These are phyloP conservation scores for Drosophila repletoides DNA, from an alignment of 1,140 invertebrate genomes.

Conservation along the genomic window DNA sequence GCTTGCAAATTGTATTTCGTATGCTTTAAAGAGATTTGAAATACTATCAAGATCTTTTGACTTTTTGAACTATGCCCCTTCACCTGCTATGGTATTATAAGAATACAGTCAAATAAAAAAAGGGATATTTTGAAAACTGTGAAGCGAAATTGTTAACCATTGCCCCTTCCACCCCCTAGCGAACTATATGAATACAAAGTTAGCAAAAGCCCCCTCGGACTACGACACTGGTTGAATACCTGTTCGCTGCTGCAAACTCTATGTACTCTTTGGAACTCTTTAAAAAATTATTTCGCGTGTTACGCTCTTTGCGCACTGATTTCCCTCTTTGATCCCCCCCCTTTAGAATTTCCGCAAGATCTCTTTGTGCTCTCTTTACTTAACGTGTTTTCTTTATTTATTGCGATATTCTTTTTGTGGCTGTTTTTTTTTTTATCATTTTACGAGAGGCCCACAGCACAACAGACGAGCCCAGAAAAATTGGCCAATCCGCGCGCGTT, in stretches of 20 bases:
- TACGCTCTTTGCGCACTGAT: slow-evolving; percentile 38
- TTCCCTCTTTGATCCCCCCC: not conserved
- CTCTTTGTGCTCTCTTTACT: slow-evolving; percentile 21
- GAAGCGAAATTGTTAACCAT: too few species aligned
- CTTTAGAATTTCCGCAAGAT: not conserved
- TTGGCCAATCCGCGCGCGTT: slow-evolving; percentile 60
- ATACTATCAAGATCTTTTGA: too few species aligned
- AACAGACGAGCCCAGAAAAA: slow-evolving; percentile 71
- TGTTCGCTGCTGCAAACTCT: slow-evolving; percentile 54
- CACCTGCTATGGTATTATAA: too few species aligned
- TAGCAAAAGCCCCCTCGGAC: too few species aligned
- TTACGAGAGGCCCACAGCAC: slow-evolving; percentile 16
- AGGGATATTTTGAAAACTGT: too few species aligned
- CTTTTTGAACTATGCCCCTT: too few species aligned
- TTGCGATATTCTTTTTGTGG: not conserved
- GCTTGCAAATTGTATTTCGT: too few species aligned
- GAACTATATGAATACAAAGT: too few species aligned
- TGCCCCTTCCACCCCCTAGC: too few species aligned
- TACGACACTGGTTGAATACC: too few species aligned
- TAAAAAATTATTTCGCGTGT: slow-evolving; percentile 50
- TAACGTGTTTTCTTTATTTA: slow-evolving; percentile 18
- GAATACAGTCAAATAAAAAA: too few species aligned
- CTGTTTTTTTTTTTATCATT: slow-evolving; percentile 19
- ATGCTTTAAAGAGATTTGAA: too few species aligned
- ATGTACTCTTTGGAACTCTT: slow-evolving; percentile 59